These are phyloP conservation scores for Amphipoea lucens DNA, from an alignment of 2,888 invertebrate species.

Conservation along the genomic window DNA sequence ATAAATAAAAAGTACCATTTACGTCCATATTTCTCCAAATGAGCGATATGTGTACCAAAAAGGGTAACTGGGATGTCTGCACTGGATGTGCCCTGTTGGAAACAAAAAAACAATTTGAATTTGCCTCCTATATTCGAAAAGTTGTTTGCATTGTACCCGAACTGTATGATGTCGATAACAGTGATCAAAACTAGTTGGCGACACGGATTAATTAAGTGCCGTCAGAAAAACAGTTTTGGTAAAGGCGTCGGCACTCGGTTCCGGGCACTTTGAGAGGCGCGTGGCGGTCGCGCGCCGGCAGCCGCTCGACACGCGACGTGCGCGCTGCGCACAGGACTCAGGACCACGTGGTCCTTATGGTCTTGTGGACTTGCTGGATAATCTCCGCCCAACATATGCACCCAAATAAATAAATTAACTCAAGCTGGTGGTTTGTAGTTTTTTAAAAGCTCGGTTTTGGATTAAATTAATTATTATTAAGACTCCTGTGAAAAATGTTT, in stretches of 20 bases:
- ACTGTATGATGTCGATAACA: slow-evolving; percentile 41
- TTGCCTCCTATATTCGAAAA: not conserved
- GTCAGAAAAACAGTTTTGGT: slow-evolving; percentile 83
- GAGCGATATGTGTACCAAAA: not conserved
- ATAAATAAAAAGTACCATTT: too few species aligned
- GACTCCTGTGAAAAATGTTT: slow-evolving; percentile 77
- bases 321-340: slow-evolving; percentile 66
- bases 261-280: slow-evolving; percentile 82
- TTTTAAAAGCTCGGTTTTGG: slow-evolving; percentile 71
- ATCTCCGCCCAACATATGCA: slow-evolving; percentile 83
- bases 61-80: too few species aligned
- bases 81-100: too few species aligned
- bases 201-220: slow-evolving; percentile 88
- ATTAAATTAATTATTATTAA: slow-evolving; percentile 73
- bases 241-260: slow-evolving; percentile 83
- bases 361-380: slow-evolving; percentile 76
- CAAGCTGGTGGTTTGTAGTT: slow-evolving; percentile 74
- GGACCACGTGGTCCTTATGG: slow-evolving; percentile 67
- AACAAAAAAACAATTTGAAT: not conserved
- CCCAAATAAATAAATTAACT: slow-evolving; percentile 89
- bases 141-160: not conserved
- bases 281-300: slow-evolving; percentile 72
- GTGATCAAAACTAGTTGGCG: slow-evolving; percentile 70
- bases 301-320: slow-evolving; percentile 50
- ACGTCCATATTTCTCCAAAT: too few species aligned